Base-by-base conservation (phyloP, 2,888 invertebrate genomes). In the Agrotis segetum region DNA sequence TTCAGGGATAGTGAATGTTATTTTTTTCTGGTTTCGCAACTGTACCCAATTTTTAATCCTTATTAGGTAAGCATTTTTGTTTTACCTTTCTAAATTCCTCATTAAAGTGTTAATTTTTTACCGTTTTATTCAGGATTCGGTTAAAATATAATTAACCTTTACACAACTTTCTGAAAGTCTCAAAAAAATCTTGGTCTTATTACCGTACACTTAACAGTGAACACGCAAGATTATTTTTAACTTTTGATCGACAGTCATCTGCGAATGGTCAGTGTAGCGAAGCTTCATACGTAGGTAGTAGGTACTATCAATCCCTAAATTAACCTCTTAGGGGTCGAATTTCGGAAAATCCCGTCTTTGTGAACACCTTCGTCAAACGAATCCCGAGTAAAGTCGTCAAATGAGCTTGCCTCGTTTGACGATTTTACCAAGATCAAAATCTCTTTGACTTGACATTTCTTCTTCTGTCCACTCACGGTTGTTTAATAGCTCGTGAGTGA, bases 401-500 rank as follows among this genome's bases (percentile, higher is more conserved):
- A 34, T 7, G 7, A 34, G 34, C 7, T 6, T 1, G 7, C 6
- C 34, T 34, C 0, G 6, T 34, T 34, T 40, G 40, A 40, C 40
- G 11, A 40, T 40, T 40, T 40, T 9, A 40, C 40, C 40, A 40
- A 0, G 40, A 40, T 40, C 1, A 11, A 11, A 40, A 40, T 11
- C 9, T 0, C 40, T 40, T 40, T 13, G 13, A 29, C 5, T 55
- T 6, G 29, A 9, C 21, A 16, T 19, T 44, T 16, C 14, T 7
- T 4, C n/a, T 11, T 14, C 19, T 44, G 47, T 74, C 58, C 58
- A 74, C 14, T 52, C 21, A 60, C 5, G 24, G 14, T 11, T 0
- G 14, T 16, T 13, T n/a, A 47, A 61, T 16, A 79, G 24, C 7
- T 46, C 11, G 13, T 19, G 13, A 50, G 49, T 50, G n/a, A 55